These are phyloP conservation scores for Polyodon spathula DNA, from an alignment of 2,113 vertebrate genomes.

Conservation along the genomic window DNA sequence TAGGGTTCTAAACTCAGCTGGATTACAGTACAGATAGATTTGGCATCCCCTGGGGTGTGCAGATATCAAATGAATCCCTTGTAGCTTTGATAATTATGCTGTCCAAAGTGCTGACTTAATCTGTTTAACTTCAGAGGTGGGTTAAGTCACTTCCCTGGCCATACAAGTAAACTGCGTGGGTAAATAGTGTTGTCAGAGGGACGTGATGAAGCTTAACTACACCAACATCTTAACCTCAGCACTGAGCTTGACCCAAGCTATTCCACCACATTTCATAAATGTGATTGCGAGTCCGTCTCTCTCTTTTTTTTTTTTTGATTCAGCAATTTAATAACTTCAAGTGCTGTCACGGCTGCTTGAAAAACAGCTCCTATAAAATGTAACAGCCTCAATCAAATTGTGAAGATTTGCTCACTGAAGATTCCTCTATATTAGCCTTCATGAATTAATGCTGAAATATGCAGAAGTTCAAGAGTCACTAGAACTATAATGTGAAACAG, in stretches of 20 bases:
- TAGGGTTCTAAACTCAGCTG: not conserved
- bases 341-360: conserved; percentile 94
- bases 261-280: conserved; percentile 65
- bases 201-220: conserved; percentile 46
- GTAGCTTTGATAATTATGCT: conserved; percentile 35
- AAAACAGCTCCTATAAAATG: conserved; percentile 96
- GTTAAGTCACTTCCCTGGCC: conserved; percentile 57
- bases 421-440: conserved; percentile 74
- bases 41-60: conserved; percentile 37
- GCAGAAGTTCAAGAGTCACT: conserved; percentile 89
- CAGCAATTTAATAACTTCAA: conserved; percentile 94
- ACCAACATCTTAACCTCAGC: conserved; percentile 52
- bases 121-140: conserved; percentile 60
- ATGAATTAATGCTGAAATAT: conserved; percentile 92
- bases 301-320: conserved; percentile 64
- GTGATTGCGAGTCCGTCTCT: conserved; percentile 53
- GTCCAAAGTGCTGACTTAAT: conserved; percentile 51
- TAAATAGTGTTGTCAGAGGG: conserved; percentile 55
- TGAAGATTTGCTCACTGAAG: conserved; percentile 75
- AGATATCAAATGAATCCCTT: conserved; percentile 38
- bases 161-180: conserved; percentile 58
- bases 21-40: not conserved
- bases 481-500: conserved; percentile 67
- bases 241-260: conserved; percentile 34
- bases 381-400: conserved; percentile 95